Evolutionary conservation across 2,888 invertebrate species (phyloP).

Genomic region (Xestia ashworthii): DNA sequence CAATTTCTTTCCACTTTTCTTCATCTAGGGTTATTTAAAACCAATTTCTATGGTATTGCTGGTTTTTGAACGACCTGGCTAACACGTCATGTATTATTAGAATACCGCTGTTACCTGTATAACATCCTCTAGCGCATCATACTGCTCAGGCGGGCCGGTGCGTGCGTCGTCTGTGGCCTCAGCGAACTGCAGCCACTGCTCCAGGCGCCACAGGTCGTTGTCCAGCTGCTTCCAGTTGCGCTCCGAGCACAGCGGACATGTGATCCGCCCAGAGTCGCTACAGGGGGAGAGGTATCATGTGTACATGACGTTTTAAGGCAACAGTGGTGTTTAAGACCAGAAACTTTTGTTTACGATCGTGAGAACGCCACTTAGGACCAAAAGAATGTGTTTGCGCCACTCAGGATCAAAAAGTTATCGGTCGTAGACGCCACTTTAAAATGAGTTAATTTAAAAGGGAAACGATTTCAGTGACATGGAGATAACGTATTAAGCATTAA

Average conservation of each 20-base stretch:
- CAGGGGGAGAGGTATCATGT: conserved; percentile 25
- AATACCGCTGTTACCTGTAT: conserved; percentile 90
- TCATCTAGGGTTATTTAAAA: not conserved
- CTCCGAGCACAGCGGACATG: conserved; percentile 96
- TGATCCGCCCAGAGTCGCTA: conserved; percentile 94
- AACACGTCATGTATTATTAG: not conserved
- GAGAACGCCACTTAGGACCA: not conserved
- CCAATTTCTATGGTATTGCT: not conserved
- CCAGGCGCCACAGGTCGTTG: conserved; percentile 97
- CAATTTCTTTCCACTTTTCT: not conserved
- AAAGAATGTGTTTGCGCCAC: not conserved
- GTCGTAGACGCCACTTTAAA: not conserved
- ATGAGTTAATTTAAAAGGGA: not conserved
- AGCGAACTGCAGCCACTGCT: conserved; percentile 97
- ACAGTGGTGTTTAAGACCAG: not conserved
- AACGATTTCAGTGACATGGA: not conserved
- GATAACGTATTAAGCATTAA: conserved; percentile 9
- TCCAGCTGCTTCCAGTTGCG: conserved; percentile 97
- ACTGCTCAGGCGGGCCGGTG: conserved; percentile 93
- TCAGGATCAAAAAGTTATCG: not conserved
- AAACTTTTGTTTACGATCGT: not conserved
- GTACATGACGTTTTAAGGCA: not conserved
- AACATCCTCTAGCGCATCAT: conserved; percentile 95
- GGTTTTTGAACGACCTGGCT: not conserved
- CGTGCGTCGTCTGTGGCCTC: conserved; percentile 95